These are phyloP conservation scores for Dasyurus viverrinus DNA, from an alignment of 2,113 vertebrate species.

Conservation along the genomic window DNA sequence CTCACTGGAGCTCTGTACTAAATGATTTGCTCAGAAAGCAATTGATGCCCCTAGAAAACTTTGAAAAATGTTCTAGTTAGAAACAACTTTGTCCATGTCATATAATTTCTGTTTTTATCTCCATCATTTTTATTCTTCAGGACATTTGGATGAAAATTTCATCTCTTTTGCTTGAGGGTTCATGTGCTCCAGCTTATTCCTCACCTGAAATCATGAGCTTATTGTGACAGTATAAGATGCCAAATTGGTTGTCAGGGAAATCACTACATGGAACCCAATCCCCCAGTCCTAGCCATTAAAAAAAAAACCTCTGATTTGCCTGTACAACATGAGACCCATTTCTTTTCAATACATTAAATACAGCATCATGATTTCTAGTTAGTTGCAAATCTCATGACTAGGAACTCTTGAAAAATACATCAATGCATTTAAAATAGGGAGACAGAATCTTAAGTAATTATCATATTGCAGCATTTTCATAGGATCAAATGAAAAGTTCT, in stretches of 20 bases:
- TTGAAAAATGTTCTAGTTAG: slow-evolving; percentile 82
- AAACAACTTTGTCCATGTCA: slow-evolving; percentile 83
- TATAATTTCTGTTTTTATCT: slow-evolving; percentile 79
- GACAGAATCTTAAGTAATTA: slow-evolving; percentile 56
- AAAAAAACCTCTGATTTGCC: slow-evolving; percentile 58
- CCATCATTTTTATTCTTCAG: slow-evolving; percentile 82
- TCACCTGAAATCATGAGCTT: slow-evolving; percentile 72
- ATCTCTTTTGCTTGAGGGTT: slow-evolving; percentile 78
- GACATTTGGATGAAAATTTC: slow-evolving; percentile 72
- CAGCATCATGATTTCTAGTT: slow-evolving; percentile 66
- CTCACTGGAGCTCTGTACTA: slow-evolving; percentile 78
- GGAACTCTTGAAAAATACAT: slow-evolving; percentile 70
- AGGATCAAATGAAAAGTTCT: slow-evolving; percentile 33
- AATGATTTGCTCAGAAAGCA: slow-evolving; percentile 81
- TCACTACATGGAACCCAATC: slow-evolving; percentile 37
- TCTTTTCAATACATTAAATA: slow-evolving; percentile 73
- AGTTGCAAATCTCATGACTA: slow-evolving; percentile 49
- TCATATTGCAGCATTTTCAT: slow-evolving; percentile 34
- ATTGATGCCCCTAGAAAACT: slow-evolving; percentile 83
- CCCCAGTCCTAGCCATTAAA: slow-evolving; percentile 28
- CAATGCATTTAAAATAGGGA: slow-evolving; percentile 55
- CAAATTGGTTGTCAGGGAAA: slow-evolving; percentile 64
- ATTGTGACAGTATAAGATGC: slow-evolving; percentile 59
- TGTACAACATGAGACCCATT: slow-evolving; percentile 60
- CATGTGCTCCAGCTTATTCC: slow-evolving; percentile 65